Evolutionary conservation across 1,140 invertebrate species (phyloP).

Genomic region (Cryptotermes secundus): DNA sequence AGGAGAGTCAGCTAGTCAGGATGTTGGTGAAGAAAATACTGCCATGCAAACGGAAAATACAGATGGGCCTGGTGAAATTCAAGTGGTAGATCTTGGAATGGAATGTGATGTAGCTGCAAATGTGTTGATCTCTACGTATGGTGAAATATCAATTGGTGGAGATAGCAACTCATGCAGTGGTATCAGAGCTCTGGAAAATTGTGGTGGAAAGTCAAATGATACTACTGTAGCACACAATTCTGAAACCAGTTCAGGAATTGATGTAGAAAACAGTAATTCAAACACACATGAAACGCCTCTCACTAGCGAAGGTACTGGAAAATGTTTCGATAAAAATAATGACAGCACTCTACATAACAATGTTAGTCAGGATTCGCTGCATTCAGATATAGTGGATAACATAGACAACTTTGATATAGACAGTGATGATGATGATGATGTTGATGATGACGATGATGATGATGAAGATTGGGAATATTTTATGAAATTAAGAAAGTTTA

Average conservation of each 20-base stretch:
- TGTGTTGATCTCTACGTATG: not conserved
- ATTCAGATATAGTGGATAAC: slow-evolving; percentile 35
- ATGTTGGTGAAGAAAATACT: not conserved
- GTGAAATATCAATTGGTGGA: not conserved
- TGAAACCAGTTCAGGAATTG: slow-evolving; percentile 16
- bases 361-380: not conserved
- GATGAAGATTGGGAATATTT: slow-evolving; percentile 33
- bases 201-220: not conserved
- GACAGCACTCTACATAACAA: not conserved
- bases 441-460: slow-evolving; percentile 29
- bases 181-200: not conserved
- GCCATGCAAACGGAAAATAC: not conserved
- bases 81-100: slow-evolving; percentile 26
- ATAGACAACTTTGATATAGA: slow-evolving; percentile 27
- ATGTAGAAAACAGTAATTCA: slow-evolving; percentile 10
- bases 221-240: not conserved
- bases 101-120: slow-evolving; percentile 35
- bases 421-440: slow-evolving; percentile 27
- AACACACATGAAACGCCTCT: slow-evolving; percentile 24
- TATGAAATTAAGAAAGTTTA: not conserved
- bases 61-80: not conserved
- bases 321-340: not conserved
- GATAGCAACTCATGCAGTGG: not conserved
- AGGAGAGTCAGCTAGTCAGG: not conserved
- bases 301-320: slow-evolving; percentile 5